phyloP scores from a whole-genome alignment of 2,113 vertebrate species.

The Holacanthus passer region DNA sequence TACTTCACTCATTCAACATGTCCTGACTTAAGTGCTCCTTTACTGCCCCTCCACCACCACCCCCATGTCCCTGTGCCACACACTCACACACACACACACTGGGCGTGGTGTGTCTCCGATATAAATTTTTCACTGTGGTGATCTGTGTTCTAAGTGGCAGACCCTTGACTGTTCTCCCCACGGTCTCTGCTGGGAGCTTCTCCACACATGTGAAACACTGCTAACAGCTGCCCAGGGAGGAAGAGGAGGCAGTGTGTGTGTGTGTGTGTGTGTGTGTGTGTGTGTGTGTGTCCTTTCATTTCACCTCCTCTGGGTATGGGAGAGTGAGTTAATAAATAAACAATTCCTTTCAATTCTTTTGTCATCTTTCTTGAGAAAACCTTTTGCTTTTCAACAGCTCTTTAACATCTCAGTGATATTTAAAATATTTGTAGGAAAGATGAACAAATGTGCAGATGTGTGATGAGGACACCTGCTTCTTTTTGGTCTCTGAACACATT shows the following conservation, averaged over 20 bases:
- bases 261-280: slow-evolving; percentile 24
- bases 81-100: slow-evolving; percentile 23
- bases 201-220: slow-evolving; percentile 68
- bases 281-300: slow-evolving; percentile 24
- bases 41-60: not conserved
- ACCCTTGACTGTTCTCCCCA: slow-evolving; percentile 52
- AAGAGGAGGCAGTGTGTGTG: not conserved
- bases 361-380: slow-evolving; percentile 5
- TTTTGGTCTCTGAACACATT: slow-evolving; percentile 33
- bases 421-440: not conserved
- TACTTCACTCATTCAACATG: slow-evolving; percentile 51
- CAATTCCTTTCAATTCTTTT: not conserved
- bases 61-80: not conserved
- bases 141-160: slow-evolving; percentile 68
- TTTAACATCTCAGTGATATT: not conserved
- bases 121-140: slow-evolving; percentile 74
- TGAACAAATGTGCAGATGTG: not conserved
- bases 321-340: slow-evolving; percentile 49
- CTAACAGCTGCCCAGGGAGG: slow-evolving; percentile 72
- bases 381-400: not conserved
- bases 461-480: slow-evolving; percentile 18
- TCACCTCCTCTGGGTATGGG: not conserved
- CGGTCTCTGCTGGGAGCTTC: slow-evolving; percentile 61
- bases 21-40: slow-evolving; percentile 40
- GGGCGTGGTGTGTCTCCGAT: slow-evolving; percentile 37